Base-by-base conservation (phyloP, 1,140 invertebrate genomes). In the Caenorhabditis latens region DNA sequence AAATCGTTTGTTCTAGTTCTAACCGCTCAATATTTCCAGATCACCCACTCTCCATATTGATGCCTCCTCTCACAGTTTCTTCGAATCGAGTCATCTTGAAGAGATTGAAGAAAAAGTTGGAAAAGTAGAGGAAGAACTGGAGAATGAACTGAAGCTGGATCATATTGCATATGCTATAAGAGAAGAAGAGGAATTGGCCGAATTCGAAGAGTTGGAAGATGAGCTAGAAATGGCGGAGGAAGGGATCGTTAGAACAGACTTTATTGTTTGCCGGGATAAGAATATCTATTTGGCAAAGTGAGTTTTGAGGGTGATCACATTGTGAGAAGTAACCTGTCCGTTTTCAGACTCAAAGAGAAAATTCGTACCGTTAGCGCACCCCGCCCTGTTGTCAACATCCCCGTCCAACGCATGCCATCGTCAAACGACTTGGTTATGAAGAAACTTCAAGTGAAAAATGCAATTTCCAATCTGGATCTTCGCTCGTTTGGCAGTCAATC, bases 351-450 rank as follows among this genome's bases (percentile, higher is more conserved):
- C 40, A 71, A 85, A 75, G 43, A 85, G 57, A 85, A 85, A 24
- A 46, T 48, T 7, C 46, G n/a, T 2, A 71, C 42, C 11, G 32
- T 85, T 1, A 46, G 43, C 2, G 48, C 84, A 2, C 58, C 84
- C 8, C 46, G 84, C 0, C 84, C 84, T n/a, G 63, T 65, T 6
- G 61, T 67, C 48, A 65, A 63, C 14, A 40, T 85, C 14, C 84
- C 84, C 16, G 48, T 85, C 42, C 84, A 71, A 48, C 43, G 84
- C 19, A 40, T 50, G 53, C 84, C 84, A 7, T 71, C 63, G 9
- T 85, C 84, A 13, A 85, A 85, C n/a, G 84, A 85, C 43, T 24
- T 85, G 63, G 67, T 85, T 8, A 85, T 85, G 84, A 85, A 85
- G 55, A 55, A 57, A 16, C 67, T 85, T n/a, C 55, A 85, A 67